Base-by-base conservation (phyloP, 2,113 vertebrate genomes). In the Myotis yumanensis region DNA sequence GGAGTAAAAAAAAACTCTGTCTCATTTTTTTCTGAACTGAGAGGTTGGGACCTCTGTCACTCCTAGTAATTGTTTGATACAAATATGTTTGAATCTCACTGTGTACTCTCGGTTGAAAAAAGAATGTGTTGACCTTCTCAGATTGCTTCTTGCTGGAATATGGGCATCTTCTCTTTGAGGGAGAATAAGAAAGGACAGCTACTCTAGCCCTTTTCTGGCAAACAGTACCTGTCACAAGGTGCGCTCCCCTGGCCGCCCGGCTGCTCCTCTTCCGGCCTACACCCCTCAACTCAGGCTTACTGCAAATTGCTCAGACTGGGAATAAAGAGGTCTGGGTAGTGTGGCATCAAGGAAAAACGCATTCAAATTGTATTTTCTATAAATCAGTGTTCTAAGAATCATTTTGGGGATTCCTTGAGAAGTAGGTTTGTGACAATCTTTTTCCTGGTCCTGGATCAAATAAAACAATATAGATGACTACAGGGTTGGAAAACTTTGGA, bases 101-200 rank as follows among this genome's bases (percentile, higher is more conserved):
- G 32, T 89, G 76, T 91, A 73, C 23, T 83, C 76, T 75, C 75
- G 57, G 77, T 46, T 52, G 40, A 86, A 77, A 85, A 52, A 76
- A 83, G 77, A 84, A 76, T 73, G 48, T 88, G 68, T 88, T 87
- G 80, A 87, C 72, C 23, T 32, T 95, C 32, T 93, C 37, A 77
- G 46, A 32, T 57, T 81, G 68, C 35, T 86, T 94, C 86, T 94
- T 69, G n/a, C 35, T 91, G 57, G 40, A 93, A 85, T 0, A 40
- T 66, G 48, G n/a, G 46, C 16, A 11, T 94, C 80, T 89, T 84
- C 11, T 77, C 73, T 91, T 62, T 28, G 54, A 84, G 8, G 17
- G 54, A 79, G 37, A 94, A 14, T 52, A 54, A 1, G 30, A 57
- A 57, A 37, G 43, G 37, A 35, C 35, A 68, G 9, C 10, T 79